Evolutionary conservation across 2,797 vertebrate genomes (phyloP).

Genomic region (Bovichtus variegatus): DNA sequence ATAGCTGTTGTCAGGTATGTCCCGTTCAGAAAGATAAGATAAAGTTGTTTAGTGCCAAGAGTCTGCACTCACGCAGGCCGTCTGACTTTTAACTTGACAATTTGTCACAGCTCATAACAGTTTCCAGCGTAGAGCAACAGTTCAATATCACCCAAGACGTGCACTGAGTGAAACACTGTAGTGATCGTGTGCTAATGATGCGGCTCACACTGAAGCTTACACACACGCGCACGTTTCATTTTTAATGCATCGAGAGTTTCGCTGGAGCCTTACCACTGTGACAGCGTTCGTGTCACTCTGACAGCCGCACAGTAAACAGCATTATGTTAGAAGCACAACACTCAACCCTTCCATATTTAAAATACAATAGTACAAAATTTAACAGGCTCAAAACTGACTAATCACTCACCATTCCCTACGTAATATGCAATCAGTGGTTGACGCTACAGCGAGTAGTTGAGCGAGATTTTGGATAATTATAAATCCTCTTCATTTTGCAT

Average conservation of each 20-base stretch:
- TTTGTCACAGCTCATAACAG: conserved; percentile 35
- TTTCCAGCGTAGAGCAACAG: conserved; percentile 22
- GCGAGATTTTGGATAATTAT: background rate
- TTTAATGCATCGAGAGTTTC: conserved; percentile 31
- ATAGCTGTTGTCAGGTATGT: conserved; percentile 26
- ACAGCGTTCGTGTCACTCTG: conserved; percentile 22
- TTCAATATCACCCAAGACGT: conserved; percentile 23
- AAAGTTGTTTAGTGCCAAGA: conserved; percentile 7
- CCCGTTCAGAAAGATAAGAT: conserved; percentile 13
- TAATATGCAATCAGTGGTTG: background rate
- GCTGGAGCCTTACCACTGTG: conserved; percentile 33
- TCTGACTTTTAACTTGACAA: conserved; percentile 32
- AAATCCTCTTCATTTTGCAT: background rate
- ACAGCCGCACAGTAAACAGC: conserved; percentile 19
- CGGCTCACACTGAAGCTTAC: background rate
- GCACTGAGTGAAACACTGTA: conserved; percentile 9
- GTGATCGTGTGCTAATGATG: conserved; percentile 57
- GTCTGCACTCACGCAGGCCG: background rate
- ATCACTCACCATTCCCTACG: background rate
- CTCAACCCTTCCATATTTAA: background rate
- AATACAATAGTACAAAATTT: background rate
- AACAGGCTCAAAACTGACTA: background rate
- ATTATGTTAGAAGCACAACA: background rate
- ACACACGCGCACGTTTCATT: conserved; percentile 22
- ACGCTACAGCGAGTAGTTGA: background rate